A percentile compares a stretch with the other conserved stretches of the same genome.
phyloP scores from a whole-genome alignment of 2,888 invertebrate species.

The Cephus sareptanus region DNA sequence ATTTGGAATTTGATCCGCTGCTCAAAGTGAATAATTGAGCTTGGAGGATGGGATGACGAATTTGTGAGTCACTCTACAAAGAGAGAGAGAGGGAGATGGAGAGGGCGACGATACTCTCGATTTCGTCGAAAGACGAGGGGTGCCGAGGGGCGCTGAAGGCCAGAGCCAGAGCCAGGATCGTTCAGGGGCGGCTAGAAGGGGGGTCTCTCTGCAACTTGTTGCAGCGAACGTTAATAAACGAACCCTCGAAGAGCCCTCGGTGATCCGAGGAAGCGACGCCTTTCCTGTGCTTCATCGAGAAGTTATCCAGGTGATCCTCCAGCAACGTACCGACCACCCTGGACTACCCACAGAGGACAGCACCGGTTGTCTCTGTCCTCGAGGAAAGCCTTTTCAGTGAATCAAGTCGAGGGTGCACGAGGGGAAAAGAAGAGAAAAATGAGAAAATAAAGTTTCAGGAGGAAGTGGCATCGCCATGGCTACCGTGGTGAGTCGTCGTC shows the following conservation, averaged over 20 bases:
- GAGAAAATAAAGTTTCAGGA: constrained; percentile 1
- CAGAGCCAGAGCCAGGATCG: neutral
- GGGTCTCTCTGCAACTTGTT: constrained; percentile 55
- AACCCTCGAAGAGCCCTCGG: constrained; percentile 50
- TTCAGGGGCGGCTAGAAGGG: neutral
- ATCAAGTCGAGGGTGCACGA: neutral
- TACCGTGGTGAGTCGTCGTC: constrained; percentile 26
- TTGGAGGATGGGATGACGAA: neutral
- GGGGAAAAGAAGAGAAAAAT: neutral
- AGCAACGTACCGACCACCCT: neutral
- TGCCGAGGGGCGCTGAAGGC: neutral
- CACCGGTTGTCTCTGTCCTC: neutral
- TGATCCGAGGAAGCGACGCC: constrained; percentile 1
- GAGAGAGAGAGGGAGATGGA: too few relatives aligned
- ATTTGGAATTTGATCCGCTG: neutral
- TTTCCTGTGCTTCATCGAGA: neutral
- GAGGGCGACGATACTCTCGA: neutral
- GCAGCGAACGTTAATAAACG: constrained; percentile 58
- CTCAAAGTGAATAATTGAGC: neutral
- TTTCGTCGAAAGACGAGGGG: neutral
- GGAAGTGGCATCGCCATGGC: constrained; percentile 36
- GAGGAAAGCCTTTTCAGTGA: neutral
- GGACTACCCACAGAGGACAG: neutral
- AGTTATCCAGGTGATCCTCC: neutral
- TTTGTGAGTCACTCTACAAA: neutral